A percentile compares a stretch with the other conserved stretches of the same genome.
phyloP scores from a whole-genome alignment of 2,797 vertebrate genomes.

The Acipenser oxyrinchus region DNA sequence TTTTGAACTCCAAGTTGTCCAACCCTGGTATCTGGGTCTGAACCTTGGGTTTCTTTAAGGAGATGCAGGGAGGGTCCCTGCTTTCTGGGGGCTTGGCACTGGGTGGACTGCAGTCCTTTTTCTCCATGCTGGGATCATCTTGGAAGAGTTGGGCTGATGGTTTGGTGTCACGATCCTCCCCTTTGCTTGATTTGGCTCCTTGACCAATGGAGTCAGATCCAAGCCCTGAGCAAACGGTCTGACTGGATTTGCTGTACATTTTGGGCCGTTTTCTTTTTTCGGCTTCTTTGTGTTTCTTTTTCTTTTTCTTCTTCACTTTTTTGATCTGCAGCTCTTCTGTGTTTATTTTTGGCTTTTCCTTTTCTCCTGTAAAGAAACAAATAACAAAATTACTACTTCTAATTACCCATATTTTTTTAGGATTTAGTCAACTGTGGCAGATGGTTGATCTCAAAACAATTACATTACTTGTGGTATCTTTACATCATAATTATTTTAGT shows the following conservation, averaged over 20 bases:
- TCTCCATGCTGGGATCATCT: slow-evolving; percentile 47
- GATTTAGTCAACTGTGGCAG: too few relatives aligned
- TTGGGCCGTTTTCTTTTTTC: slow-evolving; percentile 90
- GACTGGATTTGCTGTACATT: slow-evolving; percentile 93
- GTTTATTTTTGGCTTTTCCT: slow-evolving; percentile 77
- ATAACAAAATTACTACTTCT: background rate
- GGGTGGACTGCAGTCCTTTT: slow-evolving; percentile 50
- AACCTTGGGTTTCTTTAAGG: slow-evolving; percentile 58
- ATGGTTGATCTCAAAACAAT: too few relatives aligned
- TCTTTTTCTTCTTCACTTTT: slow-evolving; percentile 99
- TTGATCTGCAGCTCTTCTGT: slow-evolving; percentile 84
- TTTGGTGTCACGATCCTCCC: slow-evolving; percentile 57
- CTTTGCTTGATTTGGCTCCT: slow-evolving; percentile 56
- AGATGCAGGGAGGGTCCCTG: slow-evolving; percentile 59
- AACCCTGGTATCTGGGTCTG: slow-evolving; percentile 63
- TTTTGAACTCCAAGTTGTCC: slow-evolving; percentile 78
- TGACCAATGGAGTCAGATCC: slow-evolving; percentile 61
- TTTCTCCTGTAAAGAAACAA: slow-evolving; percentile 60
- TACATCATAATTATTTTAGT: too few relatives aligned
- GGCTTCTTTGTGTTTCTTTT: slow-evolving; percentile 98
- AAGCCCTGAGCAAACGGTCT: slow-evolving; percentile 81
- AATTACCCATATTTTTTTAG: too few relatives aligned
- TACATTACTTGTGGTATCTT: too few relatives aligned
- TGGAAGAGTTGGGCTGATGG: slow-evolving; percentile 42
- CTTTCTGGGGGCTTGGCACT: slow-evolving; percentile 54